These are phyloP conservation scores for Melanchra persicariae DNA, from an alignment of 2,888 invertebrate genomes.

Conservation along the genomic window DNA sequence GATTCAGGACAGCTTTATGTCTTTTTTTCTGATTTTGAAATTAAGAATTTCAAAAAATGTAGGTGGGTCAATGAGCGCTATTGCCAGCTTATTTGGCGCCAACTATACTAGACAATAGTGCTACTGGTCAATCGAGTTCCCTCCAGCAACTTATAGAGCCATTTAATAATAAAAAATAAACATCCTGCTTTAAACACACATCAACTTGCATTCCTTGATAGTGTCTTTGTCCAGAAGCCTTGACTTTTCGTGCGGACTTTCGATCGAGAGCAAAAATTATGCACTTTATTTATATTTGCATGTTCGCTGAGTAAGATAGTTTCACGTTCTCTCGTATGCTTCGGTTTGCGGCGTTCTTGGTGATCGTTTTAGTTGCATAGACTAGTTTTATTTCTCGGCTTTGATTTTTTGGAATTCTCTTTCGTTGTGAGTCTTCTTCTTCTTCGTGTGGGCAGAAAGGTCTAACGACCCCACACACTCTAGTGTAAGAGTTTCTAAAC, in stretches of 20 bases:
- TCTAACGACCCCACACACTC: too few species aligned
- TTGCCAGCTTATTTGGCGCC: too few species aligned
- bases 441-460: too few species aligned
- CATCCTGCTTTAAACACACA: slow-evolving; percentile 18
- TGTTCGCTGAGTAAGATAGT: slow-evolving; percentile 24
- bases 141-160: slow-evolving; percentile 4
- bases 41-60: too few species aligned
- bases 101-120: not conserved
- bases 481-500: too few species aligned
- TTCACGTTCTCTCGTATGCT: slow-evolving; percentile 24
- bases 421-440: too few species aligned
- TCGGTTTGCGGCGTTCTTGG: slow-evolving; percentile 20
- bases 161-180: slow-evolving; percentile 25
- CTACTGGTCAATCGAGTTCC: slow-evolving; percentile 9
- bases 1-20: too few species aligned
- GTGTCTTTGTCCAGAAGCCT: slow-evolving; percentile 56
- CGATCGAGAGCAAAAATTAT: slow-evolving; percentile 60
- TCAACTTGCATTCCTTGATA: slow-evolving; percentile 35
- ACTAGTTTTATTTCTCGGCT: not conserved
- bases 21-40: too few species aligned
- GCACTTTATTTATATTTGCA: slow-evolving; percentile 54
- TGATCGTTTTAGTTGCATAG: not conserved
- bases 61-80: too few species aligned
- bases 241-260: slow-evolving; percentile 71
- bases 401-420: too few species aligned